A percentile compares a stretch with the other conserved stretches of the same genome.
These are phyloP conservation scores for Epizoanthus rinbou DNA, from an alignment of 92 coral and sea anemone species.

Conservation along the genomic window DNA sequence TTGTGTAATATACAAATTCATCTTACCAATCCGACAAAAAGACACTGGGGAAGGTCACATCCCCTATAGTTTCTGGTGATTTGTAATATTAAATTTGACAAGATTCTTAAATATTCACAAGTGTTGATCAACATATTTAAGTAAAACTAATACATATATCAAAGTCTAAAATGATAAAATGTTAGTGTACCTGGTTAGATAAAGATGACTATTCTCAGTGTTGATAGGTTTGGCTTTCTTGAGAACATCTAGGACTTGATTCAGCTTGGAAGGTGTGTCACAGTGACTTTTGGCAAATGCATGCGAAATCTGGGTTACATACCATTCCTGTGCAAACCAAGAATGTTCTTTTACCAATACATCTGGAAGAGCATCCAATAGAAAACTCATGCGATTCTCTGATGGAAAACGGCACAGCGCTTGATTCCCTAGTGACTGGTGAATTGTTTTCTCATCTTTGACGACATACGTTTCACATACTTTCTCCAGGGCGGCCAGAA, in stretches of 20 bases:
- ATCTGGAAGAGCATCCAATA: constrained; percentile 2
- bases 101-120: neutral
- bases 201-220: neutral
- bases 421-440: neutral
- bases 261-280: neutral
- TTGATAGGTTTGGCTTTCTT: neutral
- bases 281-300: neutral
- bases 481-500: constrained; percentile 1
- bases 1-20: no score
- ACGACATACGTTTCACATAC: neutral
- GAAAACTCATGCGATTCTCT: neutral
- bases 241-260: neutral
- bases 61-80: no score
- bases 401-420: neutral
- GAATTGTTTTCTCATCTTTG: neutral
- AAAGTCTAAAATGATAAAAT: neutral
- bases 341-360: neutral
- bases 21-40: no score
- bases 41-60: no score
- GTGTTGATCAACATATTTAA: no score
- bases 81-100: neutral
- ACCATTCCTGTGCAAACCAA: constrained; percentile 1
- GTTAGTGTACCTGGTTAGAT: neutral
- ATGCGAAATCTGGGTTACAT: neutral
- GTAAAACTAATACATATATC: neutral